Evolutionary conservation across 2,888 invertebrate species (phyloP).

Genomic region (Pilophorus perplexus): DNA sequence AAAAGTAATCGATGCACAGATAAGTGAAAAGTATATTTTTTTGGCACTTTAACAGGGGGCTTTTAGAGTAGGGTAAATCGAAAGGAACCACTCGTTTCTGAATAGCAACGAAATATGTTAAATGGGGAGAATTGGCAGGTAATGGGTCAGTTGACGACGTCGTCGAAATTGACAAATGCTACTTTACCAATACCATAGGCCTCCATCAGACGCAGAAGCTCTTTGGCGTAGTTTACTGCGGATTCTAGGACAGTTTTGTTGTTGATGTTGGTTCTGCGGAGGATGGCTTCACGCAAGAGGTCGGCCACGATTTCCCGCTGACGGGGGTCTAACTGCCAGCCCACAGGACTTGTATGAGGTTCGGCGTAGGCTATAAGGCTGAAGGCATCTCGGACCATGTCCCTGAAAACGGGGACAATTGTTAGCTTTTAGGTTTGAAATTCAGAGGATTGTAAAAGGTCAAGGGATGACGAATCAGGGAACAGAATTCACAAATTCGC

Average conservation of each 20-base stretch:
- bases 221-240: slow-evolving; percentile 21
- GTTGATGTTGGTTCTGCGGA: slow-evolving; percentile 24
- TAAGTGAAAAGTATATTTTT: no score
- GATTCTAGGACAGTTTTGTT: slow-evolving; percentile 34
- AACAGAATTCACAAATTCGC: no score
- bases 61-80: no score
- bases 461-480: no score
- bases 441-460: no score
- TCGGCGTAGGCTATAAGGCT: slow-evolving; percentile 36
- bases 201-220: slow-evolving; percentile 33
- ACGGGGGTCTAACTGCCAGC: slow-evolving; percentile 24
- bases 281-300: slow-evolving; percentile 29
- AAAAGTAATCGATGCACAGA: no score
- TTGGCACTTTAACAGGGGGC: no score
- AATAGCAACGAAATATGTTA: no score
- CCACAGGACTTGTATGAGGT: slow-evolving; percentile 29
- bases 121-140: no score
- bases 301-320: slow-evolving; percentile 29
- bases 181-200: slow-evolving; percentile 32
- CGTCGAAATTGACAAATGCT: slow-evolving; percentile 32
- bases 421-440: no score
- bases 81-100: no score
- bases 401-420: slow-evolving; percentile 6
- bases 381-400: slow-evolving; percentile 34
- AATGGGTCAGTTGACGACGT: slow-evolving; percentile 37